Evolutionary conservation across 1,140 invertebrate species (phyloP).

Genomic region (Lutraria rhynchaena): DNA sequence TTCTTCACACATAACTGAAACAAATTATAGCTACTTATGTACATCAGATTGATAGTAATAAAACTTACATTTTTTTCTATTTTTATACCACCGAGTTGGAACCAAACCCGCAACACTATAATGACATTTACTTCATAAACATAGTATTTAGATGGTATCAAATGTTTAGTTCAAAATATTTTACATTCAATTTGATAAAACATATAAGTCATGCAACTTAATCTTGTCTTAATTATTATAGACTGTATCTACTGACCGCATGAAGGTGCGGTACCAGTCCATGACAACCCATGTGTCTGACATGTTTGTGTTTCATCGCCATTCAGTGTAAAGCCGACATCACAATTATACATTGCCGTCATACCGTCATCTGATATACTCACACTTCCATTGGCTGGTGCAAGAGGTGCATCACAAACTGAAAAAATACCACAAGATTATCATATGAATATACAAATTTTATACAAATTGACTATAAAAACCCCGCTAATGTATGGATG

Average conservation of each 20-base stretch:
- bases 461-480: no score
- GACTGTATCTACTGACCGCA: slow-evolving; percentile 39
- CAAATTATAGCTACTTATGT: not conserved
- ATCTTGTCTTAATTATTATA: no score
- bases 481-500: no score
- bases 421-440: no score
- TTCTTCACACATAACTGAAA: slow-evolving; percentile 21
- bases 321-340: slow-evolving; percentile 11
- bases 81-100: no score
- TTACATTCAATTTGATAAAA: not conserved
- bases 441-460: no score
- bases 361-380: slow-evolving; percentile 4
- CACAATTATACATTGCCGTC: slow-evolving; percentile 5
- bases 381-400: slow-evolving; percentile 28
- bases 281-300: slow-evolving; percentile 21
- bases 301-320: slow-evolving; percentile 11
- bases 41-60: no score
- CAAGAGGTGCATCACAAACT: slow-evolving; percentile 16
- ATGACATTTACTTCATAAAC: no score
- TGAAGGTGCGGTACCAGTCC: slow-evolving; percentile 21
- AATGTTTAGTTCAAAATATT: not conserved
- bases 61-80: no score
- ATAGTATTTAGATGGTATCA: not conserved
- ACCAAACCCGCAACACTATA: not conserved
- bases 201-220: not conserved